Conservation (phyloP, 2,888 invertebrate species). For the Coleophora deauratella region DNA sequence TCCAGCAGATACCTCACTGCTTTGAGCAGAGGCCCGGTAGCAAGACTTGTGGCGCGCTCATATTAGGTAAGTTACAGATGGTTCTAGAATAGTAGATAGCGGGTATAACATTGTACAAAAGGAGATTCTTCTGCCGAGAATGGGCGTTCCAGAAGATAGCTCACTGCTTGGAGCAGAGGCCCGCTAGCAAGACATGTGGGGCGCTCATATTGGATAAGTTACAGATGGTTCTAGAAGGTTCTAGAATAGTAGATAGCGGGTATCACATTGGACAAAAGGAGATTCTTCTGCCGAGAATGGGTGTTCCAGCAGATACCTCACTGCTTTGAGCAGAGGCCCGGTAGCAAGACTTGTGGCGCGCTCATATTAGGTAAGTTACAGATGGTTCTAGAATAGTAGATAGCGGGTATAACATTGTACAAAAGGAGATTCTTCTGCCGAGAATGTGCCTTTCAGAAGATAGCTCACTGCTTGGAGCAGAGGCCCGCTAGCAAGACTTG, state of each 20-base stretch:
- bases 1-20: conserved; percentile 93
- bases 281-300: conserved; percentile 95
- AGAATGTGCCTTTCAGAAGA: conserved; percentile 97
- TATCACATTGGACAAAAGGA: too few species aligned
- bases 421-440: conserved; percentile 86
- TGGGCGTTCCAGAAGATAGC: conserved; percentile 97
- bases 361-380: conserved; percentile 84
- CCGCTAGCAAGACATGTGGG: conserved; percentile 89
- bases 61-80: conserved; percentile 83
- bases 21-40: conserved; percentile 89
- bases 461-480: conserved; percentile 93
- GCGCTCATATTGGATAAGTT: conserved; percentile 84
- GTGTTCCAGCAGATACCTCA: conserved; percentile 94
- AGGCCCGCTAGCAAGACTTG: conserved; percentile 88
- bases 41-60: conserved; percentile 90
- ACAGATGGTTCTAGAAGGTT: too few species aligned
- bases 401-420: conserved; percentile 51
- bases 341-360: conserved; percentile 90
- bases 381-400: conserved; percentile 30
- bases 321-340: conserved; percentile 90
- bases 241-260: too few species aligned
- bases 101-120: conserved; percentile 65
- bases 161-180: conserved; percentile 91
- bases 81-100: conserved; percentile 30
- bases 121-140: conserved; percentile 89